Conservation (phyloP, 2,797 vertebrate genomes). For the Scyliorhinus canicula region DNA sequence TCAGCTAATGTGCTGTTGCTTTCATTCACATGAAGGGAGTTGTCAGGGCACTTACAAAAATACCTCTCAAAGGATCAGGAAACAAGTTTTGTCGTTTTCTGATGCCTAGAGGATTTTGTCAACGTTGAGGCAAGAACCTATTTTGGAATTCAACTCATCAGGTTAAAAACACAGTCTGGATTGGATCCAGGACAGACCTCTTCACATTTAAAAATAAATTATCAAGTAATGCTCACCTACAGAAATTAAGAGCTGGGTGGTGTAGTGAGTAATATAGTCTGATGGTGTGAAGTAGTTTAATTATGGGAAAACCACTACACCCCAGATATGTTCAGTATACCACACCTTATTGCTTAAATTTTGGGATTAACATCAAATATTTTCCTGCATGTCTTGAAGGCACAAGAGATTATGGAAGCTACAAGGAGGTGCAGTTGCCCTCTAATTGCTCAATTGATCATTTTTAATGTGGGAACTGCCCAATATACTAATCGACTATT, state of each 20-base stretch:
- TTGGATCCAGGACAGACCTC: background rate
- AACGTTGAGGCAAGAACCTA: background rate
- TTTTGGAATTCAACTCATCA: conserved; percentile 7
- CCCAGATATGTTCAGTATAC: background rate
- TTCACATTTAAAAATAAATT: conserved; percentile 12
- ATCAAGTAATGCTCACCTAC: background rate
- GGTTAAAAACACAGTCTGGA: background rate
- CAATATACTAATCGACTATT: background rate
- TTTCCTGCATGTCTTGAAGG: background rate
- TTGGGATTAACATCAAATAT: background rate
- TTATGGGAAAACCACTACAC: background rate
- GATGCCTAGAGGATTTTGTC: conserved; percentile 15
- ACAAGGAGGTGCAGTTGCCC: background rate
- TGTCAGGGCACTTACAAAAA: background rate
- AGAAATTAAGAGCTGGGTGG: background rate
- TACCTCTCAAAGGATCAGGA: background rate
- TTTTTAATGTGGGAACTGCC: background rate
- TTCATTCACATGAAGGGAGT: background rate
- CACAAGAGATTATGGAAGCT: background rate
- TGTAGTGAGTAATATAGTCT: background rate
- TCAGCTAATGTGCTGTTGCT: background rate
- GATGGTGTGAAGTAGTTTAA: background rate
- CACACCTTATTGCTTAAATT: background rate
- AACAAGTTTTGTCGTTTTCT: background rate
- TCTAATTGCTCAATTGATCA: background rate